Percentiles rank a stretch among this genome's conserved stretches.
phyloP scores from a whole-genome alignment of 2,113 vertebrate species.

The Lampris megalopsis region DNA sequence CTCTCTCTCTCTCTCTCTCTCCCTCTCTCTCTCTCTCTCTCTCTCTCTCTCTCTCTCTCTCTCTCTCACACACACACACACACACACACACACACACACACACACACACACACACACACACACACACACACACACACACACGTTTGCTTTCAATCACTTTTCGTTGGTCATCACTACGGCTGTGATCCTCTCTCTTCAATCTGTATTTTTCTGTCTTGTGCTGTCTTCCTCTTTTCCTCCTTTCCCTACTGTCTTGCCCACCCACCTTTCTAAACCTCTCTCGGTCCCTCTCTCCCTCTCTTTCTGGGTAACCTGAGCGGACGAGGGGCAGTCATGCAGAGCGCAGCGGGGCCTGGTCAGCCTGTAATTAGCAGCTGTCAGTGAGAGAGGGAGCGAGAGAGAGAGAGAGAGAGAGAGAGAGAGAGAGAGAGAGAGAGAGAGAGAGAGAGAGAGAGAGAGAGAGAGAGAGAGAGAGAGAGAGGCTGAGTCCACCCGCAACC shows the following conservation, averaged over 20 bases:
- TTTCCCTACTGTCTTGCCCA: constrained; percentile 21
- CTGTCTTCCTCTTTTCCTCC: constrained; percentile 34
- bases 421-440: constrained; percentile 42
- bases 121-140: too few relatives aligned
- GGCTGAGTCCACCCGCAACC: constrained; percentile 84
- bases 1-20: constrained; percentile 12
- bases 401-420: constrained; percentile 42
- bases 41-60: too few relatives aligned
- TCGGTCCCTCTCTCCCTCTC: constrained; percentile 63
- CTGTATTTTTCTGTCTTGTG: constrained; percentile 22
- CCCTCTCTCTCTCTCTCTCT: constrained; percentile 26
- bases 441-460: too few relatives aligned
- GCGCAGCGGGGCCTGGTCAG: constrained; percentile 82
- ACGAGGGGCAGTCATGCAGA: constrained; percentile 83
- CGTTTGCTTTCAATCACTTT: too few relatives aligned
- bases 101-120: too few relatives aligned
- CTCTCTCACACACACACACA: too few relatives aligned
- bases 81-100: too few relatives aligned
- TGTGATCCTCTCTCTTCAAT: too few relatives aligned
- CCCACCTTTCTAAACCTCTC: constrained; percentile 58
- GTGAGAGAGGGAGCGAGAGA: too few relatives aligned
- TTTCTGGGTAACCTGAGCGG: constrained; percentile 81
- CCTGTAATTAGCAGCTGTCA: constrained; percentile 88
- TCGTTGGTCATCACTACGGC: too few relatives aligned
- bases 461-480: constrained; percentile 63